Conservation (phyloP, 1,140 invertebrate genomes). For the Drosophila paulistorum region DNA sequence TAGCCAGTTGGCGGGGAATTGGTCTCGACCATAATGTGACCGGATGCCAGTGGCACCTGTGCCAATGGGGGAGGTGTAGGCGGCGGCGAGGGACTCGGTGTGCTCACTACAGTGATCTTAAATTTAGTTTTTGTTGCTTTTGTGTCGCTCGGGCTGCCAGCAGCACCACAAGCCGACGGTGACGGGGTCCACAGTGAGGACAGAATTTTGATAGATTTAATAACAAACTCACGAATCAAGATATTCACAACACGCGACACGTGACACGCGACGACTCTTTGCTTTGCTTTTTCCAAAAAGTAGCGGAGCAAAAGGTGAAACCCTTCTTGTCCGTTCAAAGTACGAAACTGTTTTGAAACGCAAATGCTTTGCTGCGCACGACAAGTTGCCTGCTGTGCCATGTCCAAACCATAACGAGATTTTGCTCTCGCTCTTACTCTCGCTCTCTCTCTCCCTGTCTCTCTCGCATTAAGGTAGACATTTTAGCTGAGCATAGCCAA, state of each 20-base stretch:
- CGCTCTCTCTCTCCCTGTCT: constrained; percentile 32
- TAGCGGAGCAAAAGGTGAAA: constrained; percentile 31
- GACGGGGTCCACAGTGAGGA: constrained; percentile 79
- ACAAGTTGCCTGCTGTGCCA: constrained; percentile 47
- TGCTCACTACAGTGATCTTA: constrained; percentile 78
- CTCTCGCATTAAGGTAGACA: constrained; percentile 19
- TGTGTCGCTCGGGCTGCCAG: constrained; percentile 15
- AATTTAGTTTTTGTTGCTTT: constrained; percentile 64
- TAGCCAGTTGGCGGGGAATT: constrained; percentile 70
- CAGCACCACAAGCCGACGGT: constrained; percentile 59
- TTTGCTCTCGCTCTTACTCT: constrained; percentile 28
- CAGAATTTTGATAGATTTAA: constrained; percentile 72
- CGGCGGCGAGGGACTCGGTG: constrained; percentile 75
- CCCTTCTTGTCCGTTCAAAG: constrained; percentile 76
- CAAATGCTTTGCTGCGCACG: constrained; percentile 35
- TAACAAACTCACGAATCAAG: constrained; percentile 10
- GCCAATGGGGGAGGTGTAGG: constrained; percentile 57
- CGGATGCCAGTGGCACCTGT: constrained; percentile 13
- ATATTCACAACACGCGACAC: constrained; percentile 17
- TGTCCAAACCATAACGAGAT: constrained; percentile 2
- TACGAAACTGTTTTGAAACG: constrained; percentile 77
- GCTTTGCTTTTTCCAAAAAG: not conserved
- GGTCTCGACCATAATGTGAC: constrained; percentile 72
- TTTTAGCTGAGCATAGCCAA: not conserved
- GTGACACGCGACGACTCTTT: constrained; percentile 14